These are phyloP conservation scores for Crioceris asparagi DNA, from an alignment of 2,888 invertebrate genomes.

Conservation along the genomic window DNA sequence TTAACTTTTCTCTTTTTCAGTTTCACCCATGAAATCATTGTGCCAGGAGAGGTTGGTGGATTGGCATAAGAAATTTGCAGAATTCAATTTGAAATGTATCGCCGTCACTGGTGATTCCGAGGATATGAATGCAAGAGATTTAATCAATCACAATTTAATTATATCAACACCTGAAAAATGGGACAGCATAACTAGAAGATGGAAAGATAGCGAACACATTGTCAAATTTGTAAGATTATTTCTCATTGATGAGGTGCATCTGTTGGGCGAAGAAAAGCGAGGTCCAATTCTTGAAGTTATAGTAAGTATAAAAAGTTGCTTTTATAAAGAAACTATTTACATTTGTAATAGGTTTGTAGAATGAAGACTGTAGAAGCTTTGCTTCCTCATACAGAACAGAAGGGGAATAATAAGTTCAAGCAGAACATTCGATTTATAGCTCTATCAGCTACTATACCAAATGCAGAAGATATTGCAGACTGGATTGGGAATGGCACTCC, in stretches of 20 bases:
- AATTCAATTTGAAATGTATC: conserved; percentile 50
- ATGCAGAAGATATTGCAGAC: conserved; percentile 61
- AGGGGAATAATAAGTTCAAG: too few species aligned
- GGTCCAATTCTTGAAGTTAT: conserved; percentile 72
- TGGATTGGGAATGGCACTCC: conserved; percentile 50
- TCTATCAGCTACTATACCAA: conserved; percentile 69
- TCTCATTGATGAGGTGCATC: conserved; percentile 69
- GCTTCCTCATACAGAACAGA: neutral
- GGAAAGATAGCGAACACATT: conserved; percentile 55
- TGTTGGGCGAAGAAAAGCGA: conserved; percentile 57
- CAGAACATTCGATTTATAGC: conserved; percentile 54
- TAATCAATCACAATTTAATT: conserved; percentile 46
- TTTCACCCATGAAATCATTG: conserved; percentile 72
- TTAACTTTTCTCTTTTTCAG: conserved; percentile 34
- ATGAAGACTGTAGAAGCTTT: conserved; percentile 62
- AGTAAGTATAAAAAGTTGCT: too few species aligned
- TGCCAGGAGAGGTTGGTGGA: conserved; percentile 61
- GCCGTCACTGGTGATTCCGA: conserved; percentile 73
- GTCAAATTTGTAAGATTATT: conserved; percentile 55
- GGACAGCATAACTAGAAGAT: conserved; percentile 68
- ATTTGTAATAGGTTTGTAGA: conserved; percentile 45
- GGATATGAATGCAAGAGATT: conserved; percentile 43
- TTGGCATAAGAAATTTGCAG: conserved; percentile 61
- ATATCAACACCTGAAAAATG: conserved; percentile 80
- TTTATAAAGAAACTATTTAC: too few species aligned